Evolutionary conservation across 2,797 vertebrate genomes (phyloP), one percentile per base, ranked within the genome.

Genomic region (Eutrigla gurnardus): DNA sequence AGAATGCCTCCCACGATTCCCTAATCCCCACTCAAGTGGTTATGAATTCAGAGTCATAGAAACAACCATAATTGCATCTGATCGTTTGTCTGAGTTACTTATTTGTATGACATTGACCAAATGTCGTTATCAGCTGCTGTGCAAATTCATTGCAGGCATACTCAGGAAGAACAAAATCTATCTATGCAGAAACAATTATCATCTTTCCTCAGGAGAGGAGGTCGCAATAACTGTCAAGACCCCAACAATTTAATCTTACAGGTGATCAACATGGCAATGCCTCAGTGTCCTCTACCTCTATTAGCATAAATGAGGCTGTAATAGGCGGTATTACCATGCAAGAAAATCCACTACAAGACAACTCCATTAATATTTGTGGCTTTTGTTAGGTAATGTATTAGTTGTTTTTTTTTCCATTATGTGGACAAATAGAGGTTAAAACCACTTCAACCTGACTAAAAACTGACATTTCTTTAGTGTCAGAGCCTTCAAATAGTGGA

Each of bases 11-110:
- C 40, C 17, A 33, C 40, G 50, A 63, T 70, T 66, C 67, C 61
- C 70, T 36, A 53, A 42, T 33, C 18, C 43, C 62, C 72, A 47
- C 70, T 82, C 37, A 73, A 78, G 73, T 78, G 64, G 1, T 80
- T 79, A 84, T 78, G 79, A 77, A 79, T 87, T 72, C 80, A 73
- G 52, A 76, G 71, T 71, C 66, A 49, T 49, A 84, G 75, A 69
- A 85, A 73, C 83, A 82, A 87, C 85, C 65, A 74, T 81, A 86
- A 90, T 86, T 83, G 77, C 84, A 79, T 88, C 80, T 66, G 76
- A 84, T 87, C 81, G 80, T 83, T 91, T 83, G 53, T 62, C 88
- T 62, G 70, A 60, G 67, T 77, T 84, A 73, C 75, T 83, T 85
- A 83, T 86, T 87, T 84, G 73, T 83, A 52, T 72, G 73, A 89